Evolutionary conservation across 1,140 invertebrate genomes (phyloP), one percentile per base, ranked within the genome.

Genomic region (Mamestra configurata): DNA sequence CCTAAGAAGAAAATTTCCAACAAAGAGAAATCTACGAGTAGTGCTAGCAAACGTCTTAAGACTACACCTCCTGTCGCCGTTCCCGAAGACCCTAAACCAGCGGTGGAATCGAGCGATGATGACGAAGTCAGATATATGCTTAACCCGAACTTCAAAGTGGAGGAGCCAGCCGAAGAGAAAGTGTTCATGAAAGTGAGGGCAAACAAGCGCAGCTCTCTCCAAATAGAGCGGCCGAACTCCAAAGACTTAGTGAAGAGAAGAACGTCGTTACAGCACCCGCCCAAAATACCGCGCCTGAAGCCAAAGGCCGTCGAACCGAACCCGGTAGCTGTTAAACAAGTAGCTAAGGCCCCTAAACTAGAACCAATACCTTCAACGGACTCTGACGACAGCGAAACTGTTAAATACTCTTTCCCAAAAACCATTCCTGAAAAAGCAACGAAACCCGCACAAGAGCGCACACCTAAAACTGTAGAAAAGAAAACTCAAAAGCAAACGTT

Each of bases 51-150:
- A 79, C 84, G 87, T 31, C 79, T 88, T 20, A 91, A 89, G 82
- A 77, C 86, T 7, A 75, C 71, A 24, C 27, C 79, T 4, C 88
- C 87, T 64, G 27, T 61, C 37, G 10, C 73, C 83, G 6, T 70
- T 82, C 8, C 76, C 81, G 82, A 84, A 8, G 80, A 85, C 6
- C 15, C 51, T 6, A 87, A 88, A 79, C 71, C 79, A 49, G 6
- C 64, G 0, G 55, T 77, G 0, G 89, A 91, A 73, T 88, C 89
- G 0, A 93, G 89, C 31, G 93, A 95, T 40, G 93, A 95, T 6
- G 93, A 95, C n/a, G 93, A 95, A 51, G 82, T 93, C 13, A 82
- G 92, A 18, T 95, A 95, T 66, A 95, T 95, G 93, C 73, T 95
- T 0, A 95, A 95, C 59, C 93, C 93, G 10, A 80, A 93, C 37